These are phyloP conservation scores for Ashinkailepas kermadecensis DNA, from an alignment of 2,888 invertebrate species.

Conservation along the genomic window DNA sequence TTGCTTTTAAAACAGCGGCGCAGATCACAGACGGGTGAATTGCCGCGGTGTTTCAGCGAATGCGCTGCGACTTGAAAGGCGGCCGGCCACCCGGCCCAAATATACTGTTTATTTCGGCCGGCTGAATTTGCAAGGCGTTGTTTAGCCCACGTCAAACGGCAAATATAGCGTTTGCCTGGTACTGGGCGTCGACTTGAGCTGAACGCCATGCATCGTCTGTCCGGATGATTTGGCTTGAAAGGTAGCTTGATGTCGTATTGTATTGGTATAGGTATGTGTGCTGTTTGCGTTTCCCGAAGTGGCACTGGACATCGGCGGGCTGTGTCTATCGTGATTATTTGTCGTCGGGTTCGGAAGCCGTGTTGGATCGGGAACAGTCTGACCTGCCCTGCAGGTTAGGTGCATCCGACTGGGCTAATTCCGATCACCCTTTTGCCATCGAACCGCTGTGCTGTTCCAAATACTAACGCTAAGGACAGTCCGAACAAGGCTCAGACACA, in stretches of 20 bases:
- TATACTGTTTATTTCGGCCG: conserved; percentile 10
- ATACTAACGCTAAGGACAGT: neutral
- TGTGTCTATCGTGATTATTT: too few species aligned
- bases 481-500: neutral
- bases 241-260: too few species aligned
- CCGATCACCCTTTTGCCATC: too few species aligned
- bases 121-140: neutral
- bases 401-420: too few species aligned
- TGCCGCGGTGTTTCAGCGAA: neutral
- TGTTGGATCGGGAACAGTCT: too few species aligned
- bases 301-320: too few species aligned
- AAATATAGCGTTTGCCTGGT: conserved; percentile 14
- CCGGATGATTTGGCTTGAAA: neutral
- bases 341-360: too few species aligned
- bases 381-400: too few species aligned
- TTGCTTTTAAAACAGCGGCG: conserved; percentile 19
- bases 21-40: conserved; percentile 7
- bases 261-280: too few species aligned
- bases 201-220: neutral
- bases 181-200: neutral
- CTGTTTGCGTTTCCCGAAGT: too few species aligned
- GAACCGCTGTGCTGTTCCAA: neutral
- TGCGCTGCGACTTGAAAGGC: conserved; percentile 9
- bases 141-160: neutral
- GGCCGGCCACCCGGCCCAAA: neutral